Percentiles rank a stretch among this genome's conserved stretches.
Evolutionary conservation across 2,113 vertebrate genomes (phyloP).

Genomic region (Scartelaos histophorus): DNA sequence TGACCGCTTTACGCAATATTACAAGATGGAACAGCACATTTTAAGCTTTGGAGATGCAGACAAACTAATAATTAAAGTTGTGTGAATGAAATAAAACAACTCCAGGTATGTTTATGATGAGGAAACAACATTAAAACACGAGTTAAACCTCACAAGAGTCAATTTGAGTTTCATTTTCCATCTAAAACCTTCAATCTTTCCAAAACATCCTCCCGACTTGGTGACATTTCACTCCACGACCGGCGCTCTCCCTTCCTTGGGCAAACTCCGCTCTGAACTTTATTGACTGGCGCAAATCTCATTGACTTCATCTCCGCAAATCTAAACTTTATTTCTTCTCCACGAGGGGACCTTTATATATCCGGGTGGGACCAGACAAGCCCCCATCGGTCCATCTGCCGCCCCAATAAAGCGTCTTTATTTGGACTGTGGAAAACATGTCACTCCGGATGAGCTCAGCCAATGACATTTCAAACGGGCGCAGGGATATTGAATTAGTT

Average conservation of each 20-base stretch:
- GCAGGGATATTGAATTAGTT: slow-evolving; percentile 79
- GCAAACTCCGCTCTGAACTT: slow-evolving; percentile 23
- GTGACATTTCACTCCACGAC: slow-evolving; percentile 28
- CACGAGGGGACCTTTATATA: slow-evolving; percentile 66
- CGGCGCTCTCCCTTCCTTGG: slow-evolving; percentile 17
- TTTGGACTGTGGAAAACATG: slow-evolving; percentile 77
- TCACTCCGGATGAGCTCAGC: slow-evolving; percentile 77
- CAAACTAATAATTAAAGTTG: too few species aligned
- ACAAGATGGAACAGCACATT: too few species aligned
- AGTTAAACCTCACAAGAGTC: too few species aligned
- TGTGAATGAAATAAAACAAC: too few species aligned
- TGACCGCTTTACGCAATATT: too few species aligned
- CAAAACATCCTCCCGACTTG: slow-evolving; percentile 17
- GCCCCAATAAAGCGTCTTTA: slow-evolving; percentile 71
- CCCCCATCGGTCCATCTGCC: slow-evolving; percentile 36
- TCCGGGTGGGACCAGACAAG: slow-evolving; percentile 11
- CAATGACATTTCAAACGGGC: slow-evolving; percentile 82
- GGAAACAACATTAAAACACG: too few species aligned
- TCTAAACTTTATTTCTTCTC: slow-evolving; percentile 54
- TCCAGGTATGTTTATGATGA: too few species aligned
- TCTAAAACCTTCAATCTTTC: slow-evolving; percentile 10
- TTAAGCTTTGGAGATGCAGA: too few species aligned
- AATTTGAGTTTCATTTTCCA: not conserved
- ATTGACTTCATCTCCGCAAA: slow-evolving; percentile 36
- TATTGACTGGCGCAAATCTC: slow-evolving; percentile 42